These are phyloP conservation scores for Eutrigla gurnardus DNA, from an alignment of 2,797 vertebrate species.

Conservation along the genomic window DNA sequence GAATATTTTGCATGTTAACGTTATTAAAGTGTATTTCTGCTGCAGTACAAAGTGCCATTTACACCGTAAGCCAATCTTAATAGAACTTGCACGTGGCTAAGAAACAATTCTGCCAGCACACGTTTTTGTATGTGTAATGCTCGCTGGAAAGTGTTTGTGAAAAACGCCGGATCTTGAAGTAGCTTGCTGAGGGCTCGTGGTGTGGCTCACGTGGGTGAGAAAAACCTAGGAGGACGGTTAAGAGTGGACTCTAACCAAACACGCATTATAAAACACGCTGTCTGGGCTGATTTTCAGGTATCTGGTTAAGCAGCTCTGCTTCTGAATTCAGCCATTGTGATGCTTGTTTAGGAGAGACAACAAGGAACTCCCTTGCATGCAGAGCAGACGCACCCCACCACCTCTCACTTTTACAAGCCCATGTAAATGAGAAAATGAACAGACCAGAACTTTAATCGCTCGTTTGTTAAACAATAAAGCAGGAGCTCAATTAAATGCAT, in stretches of 20 bases:
- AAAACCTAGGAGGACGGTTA: too few relatives aligned
- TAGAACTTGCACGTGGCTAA: too few relatives aligned
- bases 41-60: not conserved
- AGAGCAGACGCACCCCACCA: conserved; percentile 1
- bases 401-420: not conserved
- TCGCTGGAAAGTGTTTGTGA: too few relatives aligned
- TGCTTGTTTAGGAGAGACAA: not conserved
- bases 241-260: too few relatives aligned
- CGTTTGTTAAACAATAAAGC: not conserved
- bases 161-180: too few relatives aligned
- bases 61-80: too few relatives aligned
- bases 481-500: not conserved
- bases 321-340: not conserved
- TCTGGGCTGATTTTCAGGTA: too few relatives aligned
- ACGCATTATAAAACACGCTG: too few relatives aligned
- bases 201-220: too few relatives aligned
- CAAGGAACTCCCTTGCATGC: not conserved
- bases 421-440: conserved; percentile 28
- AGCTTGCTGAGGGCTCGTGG: too few relatives aligned
- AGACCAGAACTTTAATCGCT: not conserved
- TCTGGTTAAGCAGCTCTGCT: too few relatives aligned
- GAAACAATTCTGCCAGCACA: not conserved
- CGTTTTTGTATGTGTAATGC: too few relatives aligned
- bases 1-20: not conserved
- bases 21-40: not conserved